Percentiles rank a stretch among this genome's conserved stretches.
phyloP scores from a whole-genome alignment of 2,888 invertebrate species.

The Tipula lateralis region DNA sequence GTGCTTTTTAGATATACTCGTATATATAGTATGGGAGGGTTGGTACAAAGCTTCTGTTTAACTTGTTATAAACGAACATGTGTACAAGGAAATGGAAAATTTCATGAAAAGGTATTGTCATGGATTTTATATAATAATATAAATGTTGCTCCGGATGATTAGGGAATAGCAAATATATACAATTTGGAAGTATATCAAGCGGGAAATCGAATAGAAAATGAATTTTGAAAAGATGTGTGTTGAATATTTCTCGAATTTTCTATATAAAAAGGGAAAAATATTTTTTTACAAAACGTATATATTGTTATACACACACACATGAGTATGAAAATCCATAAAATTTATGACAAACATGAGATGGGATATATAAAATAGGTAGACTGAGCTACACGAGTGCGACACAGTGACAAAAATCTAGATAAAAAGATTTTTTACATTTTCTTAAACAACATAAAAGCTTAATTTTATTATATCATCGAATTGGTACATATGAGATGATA shows the following conservation, averaged over 20 bases:
- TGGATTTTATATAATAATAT: neutral
- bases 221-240: neutral
- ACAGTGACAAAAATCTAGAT: neutral
- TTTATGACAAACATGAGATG: neutral
- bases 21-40: no score
- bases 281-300: neutral
- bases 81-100: neutral
- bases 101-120: neutral
- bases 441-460: neutral
- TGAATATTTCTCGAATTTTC: neutral
- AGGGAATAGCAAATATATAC: neutral
- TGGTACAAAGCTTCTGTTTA: no score
- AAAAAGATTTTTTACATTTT: conserved; percentile 3
- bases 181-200: conserved; percentile 5
- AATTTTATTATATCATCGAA: neutral
- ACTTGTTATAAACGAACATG: no score
- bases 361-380: neutral
- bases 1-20: no score
- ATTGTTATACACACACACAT: neutral
- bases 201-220: conserved; percentile 19
- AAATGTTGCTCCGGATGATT: neutral
- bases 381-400: neutral
- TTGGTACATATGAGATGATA: neutral
- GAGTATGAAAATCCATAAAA: neutral
- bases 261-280: neutral